Base-by-base conservation (phyloP, 2,113 vertebrate species). In the Setophaga coronata region DNA sequence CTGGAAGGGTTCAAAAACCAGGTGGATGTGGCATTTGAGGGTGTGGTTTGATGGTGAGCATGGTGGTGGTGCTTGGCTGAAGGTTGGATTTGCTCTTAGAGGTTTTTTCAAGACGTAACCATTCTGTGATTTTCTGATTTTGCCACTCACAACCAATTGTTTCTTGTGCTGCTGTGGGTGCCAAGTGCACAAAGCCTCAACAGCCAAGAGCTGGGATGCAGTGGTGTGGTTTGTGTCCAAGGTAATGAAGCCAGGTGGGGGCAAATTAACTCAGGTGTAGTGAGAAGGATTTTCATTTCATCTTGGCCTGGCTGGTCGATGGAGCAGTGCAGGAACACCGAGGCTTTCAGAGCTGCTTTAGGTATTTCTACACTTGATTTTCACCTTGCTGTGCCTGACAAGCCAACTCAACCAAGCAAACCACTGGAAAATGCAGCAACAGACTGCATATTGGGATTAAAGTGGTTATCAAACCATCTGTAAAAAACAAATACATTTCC, bases 31-130 rank as follows among this genome's bases (percentile, higher is more conserved):
- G 25, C 31, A 18, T 25, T 53, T 43, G 42, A 23, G 36, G 66
- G 5, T 1, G 12, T 18, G 42, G 10, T 57, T 72, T 13, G 6
- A 33, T 12, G 25, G 19, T 25, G 58, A 33, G 26, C 42, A 3
- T 2, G 29, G 40, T 34, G 42, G 8, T 12, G 29, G 16, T 31
- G 24, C 40, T 48, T 2, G 0, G 20, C 1, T 57, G 36, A 36
- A 57, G 14, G 58, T 0, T 57, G 86, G 25, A 21, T 64, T 80
- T 57, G 20, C 25, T 23, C 29, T 20, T 6, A 3, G 5, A 15
- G 14, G 7, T 12, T 31, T 33, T 31, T 48, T 18, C 0, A 0
- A 31, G 33, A 48, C 1, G 5, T 1, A 15, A 5, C 4, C 10
- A 5, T 51, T 23, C 36, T 14, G 4, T 28, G 36, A 17, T 77